Percentiles rank a stretch among this genome's conserved stretches.
These are phyloP conservation scores for Spea hammondii DNA, from an alignment of 2,797 vertebrate genomes.

Conservation along the genomic window DNA sequence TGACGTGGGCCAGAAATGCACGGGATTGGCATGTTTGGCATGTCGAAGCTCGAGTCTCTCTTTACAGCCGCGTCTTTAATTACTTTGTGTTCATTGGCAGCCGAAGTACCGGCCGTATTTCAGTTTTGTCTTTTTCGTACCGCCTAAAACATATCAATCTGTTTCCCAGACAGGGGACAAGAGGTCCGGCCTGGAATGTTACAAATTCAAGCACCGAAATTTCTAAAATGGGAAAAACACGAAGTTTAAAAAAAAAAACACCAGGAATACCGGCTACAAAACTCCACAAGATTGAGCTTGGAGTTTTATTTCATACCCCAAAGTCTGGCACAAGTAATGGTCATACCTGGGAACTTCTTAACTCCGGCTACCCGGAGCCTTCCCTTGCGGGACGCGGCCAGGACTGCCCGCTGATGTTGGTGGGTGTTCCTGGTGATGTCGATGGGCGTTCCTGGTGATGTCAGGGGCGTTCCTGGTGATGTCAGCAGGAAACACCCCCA, in stretches of 20 bases:
- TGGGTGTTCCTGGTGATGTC: too few relatives aligned
- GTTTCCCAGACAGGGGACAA: not conserved
- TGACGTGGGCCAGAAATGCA: too few relatives aligned
- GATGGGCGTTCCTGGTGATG: too few relatives aligned
- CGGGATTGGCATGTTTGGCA: too few relatives aligned
- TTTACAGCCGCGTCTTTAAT: not conserved
- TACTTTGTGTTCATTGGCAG: not conserved
- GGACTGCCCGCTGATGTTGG: too few relatives aligned
- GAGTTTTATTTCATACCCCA: constrained; percentile 13
- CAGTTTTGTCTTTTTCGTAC: not conserved
- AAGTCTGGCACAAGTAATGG: not conserved
- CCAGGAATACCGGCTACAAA: not conserved
- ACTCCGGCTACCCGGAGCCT: too few relatives aligned
- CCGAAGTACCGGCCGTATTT: not conserved
- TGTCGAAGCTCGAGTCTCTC: too few relatives aligned
- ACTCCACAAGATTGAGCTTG: not conserved
- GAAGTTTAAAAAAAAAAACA: not conserved
- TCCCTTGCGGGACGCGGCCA: too few relatives aligned
- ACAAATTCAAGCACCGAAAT: not conserved
- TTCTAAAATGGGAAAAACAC: constrained; percentile 7
- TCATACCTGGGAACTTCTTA: too few relatives aligned
- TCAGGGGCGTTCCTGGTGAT: too few relatives aligned
- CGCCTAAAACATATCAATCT: not conserved
- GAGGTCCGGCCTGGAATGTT: constrained; percentile 2
- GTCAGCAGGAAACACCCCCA: too few relatives aligned